phyloP scores from a whole-genome alignment of 2,113 vertebrate genomes.

The Parus major region DNA sequence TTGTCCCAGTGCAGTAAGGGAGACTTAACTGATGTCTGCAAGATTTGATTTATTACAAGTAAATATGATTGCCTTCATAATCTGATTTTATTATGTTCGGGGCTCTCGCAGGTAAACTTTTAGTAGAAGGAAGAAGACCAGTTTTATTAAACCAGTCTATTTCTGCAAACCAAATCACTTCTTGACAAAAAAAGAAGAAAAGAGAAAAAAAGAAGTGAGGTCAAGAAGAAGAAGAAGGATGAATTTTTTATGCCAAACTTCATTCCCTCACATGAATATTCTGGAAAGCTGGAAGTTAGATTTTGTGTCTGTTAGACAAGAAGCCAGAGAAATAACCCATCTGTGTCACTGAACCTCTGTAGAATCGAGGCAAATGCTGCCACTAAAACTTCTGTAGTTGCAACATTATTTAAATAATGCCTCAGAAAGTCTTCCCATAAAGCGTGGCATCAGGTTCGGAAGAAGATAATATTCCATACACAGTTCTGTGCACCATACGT shows the following conservation, averaged over 20 bases:
- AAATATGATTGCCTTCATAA: conserved; percentile 96
- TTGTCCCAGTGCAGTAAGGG: conserved; percentile 78
- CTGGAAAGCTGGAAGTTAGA: neutral
- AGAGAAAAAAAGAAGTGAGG: neutral
- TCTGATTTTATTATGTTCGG: conserved; percentile 97
- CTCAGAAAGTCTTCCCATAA: neutral
- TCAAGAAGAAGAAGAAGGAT: conserved; percentile 20
- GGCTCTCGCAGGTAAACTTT: conserved; percentile 94
- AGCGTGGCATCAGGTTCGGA: neutral
- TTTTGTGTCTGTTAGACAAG: neutral
- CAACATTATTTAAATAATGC: neutral
- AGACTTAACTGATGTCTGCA: conserved; percentile 88
- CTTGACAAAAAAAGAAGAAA: conserved; percentile 33
- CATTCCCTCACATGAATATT: neutral
- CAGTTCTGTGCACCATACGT: neutral
- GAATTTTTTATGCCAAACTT: neutral
- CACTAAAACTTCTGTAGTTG: neutral
- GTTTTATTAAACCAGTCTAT: conserved; percentile 90
- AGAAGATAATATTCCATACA: neutral
- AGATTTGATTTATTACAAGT: conserved; percentile 97
- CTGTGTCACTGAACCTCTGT: neutral
- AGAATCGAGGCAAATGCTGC: neutral
- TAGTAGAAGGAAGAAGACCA: conserved; percentile 84
- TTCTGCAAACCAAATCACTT: conserved; percentile 75
- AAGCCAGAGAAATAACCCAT: neutral